These are phyloP conservation scores for Aphrophora alni DNA, from an alignment of 2,888 invertebrate species.

Conservation along the genomic window DNA sequence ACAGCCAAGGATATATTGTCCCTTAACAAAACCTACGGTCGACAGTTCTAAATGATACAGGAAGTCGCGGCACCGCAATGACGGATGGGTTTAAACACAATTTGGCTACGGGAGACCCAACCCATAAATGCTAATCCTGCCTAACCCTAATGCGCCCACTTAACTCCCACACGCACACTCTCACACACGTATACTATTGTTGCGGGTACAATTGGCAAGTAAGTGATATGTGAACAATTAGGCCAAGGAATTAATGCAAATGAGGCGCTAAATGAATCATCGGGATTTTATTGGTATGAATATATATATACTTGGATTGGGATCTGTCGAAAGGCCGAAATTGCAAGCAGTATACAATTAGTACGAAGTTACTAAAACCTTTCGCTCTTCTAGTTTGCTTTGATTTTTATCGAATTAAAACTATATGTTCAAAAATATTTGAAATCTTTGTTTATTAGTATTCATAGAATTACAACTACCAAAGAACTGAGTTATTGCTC, in stretches of 20 bases:
- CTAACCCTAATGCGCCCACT: neutral
- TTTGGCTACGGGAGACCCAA: neutral
- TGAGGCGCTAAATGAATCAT: neutral
- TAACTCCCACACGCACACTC: neutral
- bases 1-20: neutral
- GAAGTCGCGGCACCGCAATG: neutral
- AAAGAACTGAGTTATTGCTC: too few relatives aligned
- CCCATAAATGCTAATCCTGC: neutral
- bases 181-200: neutral
- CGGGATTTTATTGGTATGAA: too few relatives aligned
- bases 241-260: neutral
- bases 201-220: neutral
- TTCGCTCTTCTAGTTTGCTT: too few relatives aligned
- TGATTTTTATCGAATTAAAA: too few relatives aligned
- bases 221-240: neutral
- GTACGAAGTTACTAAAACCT: too few relatives aligned
- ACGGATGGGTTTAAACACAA: neutral
- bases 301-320: too few relatives aligned
- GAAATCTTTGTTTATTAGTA: too few relatives aligned
- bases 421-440: too few relatives aligned
- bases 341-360: too few relatives aligned
- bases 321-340: too few relatives aligned
- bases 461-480: too few relatives aligned
- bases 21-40: neutral
- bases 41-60: neutral